A percentile compares a stretch with the other conserved stretches of the same genome.
Evolutionary conservation across 2,797 vertebrate genomes (phyloP).

Genomic region (Tadarida brasiliensis): DNA sequence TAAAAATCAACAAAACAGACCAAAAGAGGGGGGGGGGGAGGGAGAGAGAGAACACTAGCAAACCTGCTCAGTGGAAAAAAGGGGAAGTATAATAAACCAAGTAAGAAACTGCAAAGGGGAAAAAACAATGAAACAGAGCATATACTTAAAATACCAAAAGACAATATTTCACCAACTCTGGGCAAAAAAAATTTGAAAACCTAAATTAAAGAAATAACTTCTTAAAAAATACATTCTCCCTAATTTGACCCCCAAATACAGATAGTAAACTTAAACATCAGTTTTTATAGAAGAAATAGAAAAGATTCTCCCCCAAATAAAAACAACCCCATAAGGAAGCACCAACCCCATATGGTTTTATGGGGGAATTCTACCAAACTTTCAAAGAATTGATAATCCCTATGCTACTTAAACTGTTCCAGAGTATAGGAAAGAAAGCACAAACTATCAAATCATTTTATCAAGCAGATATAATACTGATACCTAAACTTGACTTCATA

Average conservation of each 20-base stretch:
- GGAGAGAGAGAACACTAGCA: background rate
- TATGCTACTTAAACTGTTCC: background rate
- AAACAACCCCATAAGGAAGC: background rate
- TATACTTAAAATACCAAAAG: conserved; percentile 35
- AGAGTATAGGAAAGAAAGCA: background rate
- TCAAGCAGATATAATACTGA: background rate
- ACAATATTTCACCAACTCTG: background rate
- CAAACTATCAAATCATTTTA: background rate
- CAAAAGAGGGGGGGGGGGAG: too few relatives aligned
- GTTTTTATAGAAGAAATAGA: conserved; percentile 24
- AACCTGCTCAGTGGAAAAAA: background rate
- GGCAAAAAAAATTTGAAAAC: conserved; percentile 1
- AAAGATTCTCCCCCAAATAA: conserved; percentile 11
- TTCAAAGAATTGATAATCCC: conserved; percentile 6
- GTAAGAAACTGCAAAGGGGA: background rate
- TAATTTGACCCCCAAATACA: background rate
- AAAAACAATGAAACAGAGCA: background rate
- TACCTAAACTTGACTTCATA: background rate
- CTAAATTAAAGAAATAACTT: background rate
- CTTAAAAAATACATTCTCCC: background rate
- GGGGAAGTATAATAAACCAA: background rate
- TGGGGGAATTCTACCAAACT: background rate
- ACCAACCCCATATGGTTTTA: background rate
- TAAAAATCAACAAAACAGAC: background rate
- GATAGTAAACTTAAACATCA: background rate